These are phyloP conservation scores for Epizoanthus fatuus DNA, from an alignment of 92 coral and sea anemone species.

Conservation along the genomic window DNA sequence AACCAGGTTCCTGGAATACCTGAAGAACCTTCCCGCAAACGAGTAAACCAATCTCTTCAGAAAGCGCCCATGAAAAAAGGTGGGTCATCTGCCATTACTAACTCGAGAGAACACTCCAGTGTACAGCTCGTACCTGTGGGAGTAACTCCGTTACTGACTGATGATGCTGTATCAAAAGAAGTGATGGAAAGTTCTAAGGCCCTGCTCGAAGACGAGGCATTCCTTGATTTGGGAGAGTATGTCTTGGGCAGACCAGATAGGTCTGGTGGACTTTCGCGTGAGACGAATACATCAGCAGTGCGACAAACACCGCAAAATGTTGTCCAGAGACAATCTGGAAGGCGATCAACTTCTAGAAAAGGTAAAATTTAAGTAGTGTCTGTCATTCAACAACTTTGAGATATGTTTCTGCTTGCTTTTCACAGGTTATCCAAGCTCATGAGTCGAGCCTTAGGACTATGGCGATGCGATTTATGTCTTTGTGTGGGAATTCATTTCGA, in stretches of 20 bases:
- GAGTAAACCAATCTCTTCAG: too few species aligned
- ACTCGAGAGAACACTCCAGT: background rate
- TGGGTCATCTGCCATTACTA: background rate
- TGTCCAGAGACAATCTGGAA: background rate
- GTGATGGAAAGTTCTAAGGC: conserved; percentile 85
- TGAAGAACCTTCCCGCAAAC: too few species aligned
- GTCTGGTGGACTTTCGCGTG: background rate
- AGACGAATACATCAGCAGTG: background rate
- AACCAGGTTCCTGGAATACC: too few species aligned
- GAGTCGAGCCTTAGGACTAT: too few species aligned
- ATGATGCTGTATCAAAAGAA: conserved; percentile 77
- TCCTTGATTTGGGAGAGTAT: conserved; percentile 58
- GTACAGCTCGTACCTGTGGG: background rate
- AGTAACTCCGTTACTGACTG: conserved; percentile 15
- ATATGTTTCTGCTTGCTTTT: too few species aligned
- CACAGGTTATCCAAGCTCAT: too few species aligned
- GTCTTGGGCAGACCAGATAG: conserved; percentile 21
- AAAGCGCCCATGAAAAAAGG: background rate
- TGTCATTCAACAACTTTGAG: too few species aligned
- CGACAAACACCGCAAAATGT: background rate
- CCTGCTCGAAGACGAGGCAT: conserved; percentile 82
- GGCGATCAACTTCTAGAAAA: background rate
- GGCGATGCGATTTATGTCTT: too few species aligned
- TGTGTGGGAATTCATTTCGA: too few species aligned
- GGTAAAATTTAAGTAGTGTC: background rate